A percentile compares a stretch with the other conserved stretches of the same genome.
phyloP scores from a whole-genome alignment of 2,888 invertebrate species.

The Nesidiocoris tenuis region DNA sequence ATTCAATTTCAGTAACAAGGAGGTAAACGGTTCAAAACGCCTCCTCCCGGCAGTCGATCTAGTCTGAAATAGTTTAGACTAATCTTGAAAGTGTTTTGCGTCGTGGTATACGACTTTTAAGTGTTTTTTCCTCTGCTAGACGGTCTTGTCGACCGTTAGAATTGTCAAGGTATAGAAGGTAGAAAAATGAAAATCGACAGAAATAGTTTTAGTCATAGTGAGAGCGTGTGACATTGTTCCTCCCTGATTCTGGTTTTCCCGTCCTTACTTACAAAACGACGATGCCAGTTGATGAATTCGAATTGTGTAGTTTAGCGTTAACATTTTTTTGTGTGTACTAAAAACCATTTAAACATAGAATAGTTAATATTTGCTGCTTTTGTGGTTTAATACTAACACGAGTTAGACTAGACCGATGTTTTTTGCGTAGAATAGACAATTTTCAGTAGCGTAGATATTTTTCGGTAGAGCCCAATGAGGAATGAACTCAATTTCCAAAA shows the following conservation, averaged over 20 bases:
- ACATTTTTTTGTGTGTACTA: conserved; percentile 24
- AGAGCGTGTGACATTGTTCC: conserved; percentile 36
- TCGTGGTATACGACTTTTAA: not conserved
- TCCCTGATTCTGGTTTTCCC: conserved; percentile 30
- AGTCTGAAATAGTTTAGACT: conserved; percentile 9
- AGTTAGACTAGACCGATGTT: conserved; percentile 15
- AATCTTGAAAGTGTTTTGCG: not conserved
- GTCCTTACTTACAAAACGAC: conserved; percentile 30
- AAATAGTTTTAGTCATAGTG: conserved; percentile 34
- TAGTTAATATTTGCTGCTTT: conserved; percentile 3
- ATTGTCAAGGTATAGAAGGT: conserved; percentile 28
- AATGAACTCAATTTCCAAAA: not conserved
- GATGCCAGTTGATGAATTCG: conserved; percentile 39
- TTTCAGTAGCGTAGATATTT: conserved; percentile 24
- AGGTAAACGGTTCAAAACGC: too few relatives aligned
- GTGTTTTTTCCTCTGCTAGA: not conserved
- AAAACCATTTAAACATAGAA: conserved; percentile 13
- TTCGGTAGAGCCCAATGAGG: not conserved
- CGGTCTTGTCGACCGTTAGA: not conserved
- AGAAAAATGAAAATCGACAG: conserved; percentile 12
- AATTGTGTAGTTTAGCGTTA: conserved; percentile 29
- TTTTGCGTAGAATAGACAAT: conserved; percentile 32
- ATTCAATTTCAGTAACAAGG: not conserved
- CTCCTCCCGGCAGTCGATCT: conserved; percentile 10
- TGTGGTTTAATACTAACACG: not conserved